Base-by-base conservation (phyloP, 2,797 vertebrate species). In the Cynodonichthys magdalenae region DNA sequence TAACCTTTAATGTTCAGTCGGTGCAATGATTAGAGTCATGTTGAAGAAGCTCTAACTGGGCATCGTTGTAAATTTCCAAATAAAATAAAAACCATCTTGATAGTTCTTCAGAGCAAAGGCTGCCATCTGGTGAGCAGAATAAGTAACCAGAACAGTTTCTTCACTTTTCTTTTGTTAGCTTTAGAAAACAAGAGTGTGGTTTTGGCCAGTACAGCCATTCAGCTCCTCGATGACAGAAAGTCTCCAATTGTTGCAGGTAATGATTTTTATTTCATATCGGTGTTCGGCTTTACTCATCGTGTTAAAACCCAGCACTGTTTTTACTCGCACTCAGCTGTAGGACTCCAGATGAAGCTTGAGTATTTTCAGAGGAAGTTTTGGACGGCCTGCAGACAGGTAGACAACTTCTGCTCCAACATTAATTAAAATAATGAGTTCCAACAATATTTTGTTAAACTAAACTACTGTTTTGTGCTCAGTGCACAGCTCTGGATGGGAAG, bases 281-380 rank as follows among this genome's bases (percentile, higher is more conserved):
- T 34, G 9, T 10, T 60, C 7, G 12, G 20, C 20, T 1, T 0
- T n/a, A 7, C n/a, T 29, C 45, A 1, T 42, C 15, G 15, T 39
- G 18, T 49, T 65, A 31, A 55, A 18, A 12, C 12, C 46, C 36
- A 29, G 15, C 7, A 41, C 20, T 49, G 2, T 7, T 50, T 54
- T n/a, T 0, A 53, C 15, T 72, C 53, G 42, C 63, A 10, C 58
- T 75, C 83, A 99, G 98, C 97, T 92, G 96, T 99, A 39, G 97
- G 98, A 63, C 97, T 99, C 84, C 98, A 99, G 89, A 99, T 99
- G 98, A 99, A 99, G 91, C 94, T 99, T 6, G 97, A 99, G 80
- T 99, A 96, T 90, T 99, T 99, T 89, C 98, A 98, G 89, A 93
- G 96, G 80, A 99, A 99, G 88, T 99, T 99, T 84, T 99, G 97